Percentiles rank a stretch among this genome's conserved stretches.
phyloP scores from a whole-genome alignment of 1,140 invertebrate genomes.

The Orius insidiosus region DNA sequence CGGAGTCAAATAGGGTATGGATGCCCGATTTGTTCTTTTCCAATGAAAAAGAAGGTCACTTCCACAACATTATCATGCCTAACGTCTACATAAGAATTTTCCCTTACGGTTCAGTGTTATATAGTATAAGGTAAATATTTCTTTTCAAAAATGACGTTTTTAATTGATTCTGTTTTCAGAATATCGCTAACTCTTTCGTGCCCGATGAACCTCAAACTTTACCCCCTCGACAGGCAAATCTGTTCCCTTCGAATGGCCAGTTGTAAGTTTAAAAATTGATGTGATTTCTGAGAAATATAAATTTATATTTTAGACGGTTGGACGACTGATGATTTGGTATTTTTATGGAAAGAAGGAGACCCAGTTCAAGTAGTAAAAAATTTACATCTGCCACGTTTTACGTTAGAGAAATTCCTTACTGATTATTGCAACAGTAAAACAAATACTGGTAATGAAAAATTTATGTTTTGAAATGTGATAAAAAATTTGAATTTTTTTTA shows the following conservation, averaged over 20 bases:
- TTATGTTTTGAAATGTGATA: too few species aligned
- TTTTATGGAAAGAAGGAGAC: conserved; percentile 83
- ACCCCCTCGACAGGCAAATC: conserved; percentile 82
- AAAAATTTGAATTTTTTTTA: conserved; percentile 31
- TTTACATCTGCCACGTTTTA: conserved; percentile 81
- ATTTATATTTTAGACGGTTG: conserved; percentile 61
- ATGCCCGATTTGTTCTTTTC: conserved; percentile 96
- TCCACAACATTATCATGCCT: conserved; percentile 94
- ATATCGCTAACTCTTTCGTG: conserved; percentile 86
- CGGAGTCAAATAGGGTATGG: conserved; percentile 83
- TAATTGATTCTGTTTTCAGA: conserved; percentile 33
- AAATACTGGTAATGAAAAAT: conserved; percentile 57
- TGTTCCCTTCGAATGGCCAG: conserved; percentile 87
- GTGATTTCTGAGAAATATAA: too few species aligned
- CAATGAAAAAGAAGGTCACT: conserved; percentile 92
- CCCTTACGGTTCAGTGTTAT: conserved; percentile 83
- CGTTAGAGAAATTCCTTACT: conserved; percentile 77
- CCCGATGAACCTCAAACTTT: conserved; percentile 90
- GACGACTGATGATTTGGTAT: conserved; percentile 86
- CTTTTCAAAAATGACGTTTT: not conserved
- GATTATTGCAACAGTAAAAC: conserved; percentile 92
- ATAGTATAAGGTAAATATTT: conserved; percentile 61
- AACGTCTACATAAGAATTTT: conserved; percentile 94
- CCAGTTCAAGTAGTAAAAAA: conserved; percentile 89
- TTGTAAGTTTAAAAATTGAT: too few species aligned